phyloP scores from a whole-genome alignment of 2,888 invertebrate genomes.

The Meghimatium bilineatum region DNA sequence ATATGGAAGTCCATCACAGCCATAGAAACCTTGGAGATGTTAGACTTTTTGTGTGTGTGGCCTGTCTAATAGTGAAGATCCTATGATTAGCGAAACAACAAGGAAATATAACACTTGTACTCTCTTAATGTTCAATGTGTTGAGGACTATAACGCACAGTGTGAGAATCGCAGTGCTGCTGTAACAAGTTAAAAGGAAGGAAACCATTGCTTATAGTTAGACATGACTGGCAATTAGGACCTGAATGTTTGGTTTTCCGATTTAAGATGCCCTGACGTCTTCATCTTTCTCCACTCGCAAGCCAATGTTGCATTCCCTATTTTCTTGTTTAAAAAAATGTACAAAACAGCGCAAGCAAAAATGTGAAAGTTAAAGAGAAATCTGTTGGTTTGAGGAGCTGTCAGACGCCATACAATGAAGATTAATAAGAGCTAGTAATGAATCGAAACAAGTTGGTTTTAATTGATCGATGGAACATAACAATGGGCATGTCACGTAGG shows the following conservation, averaged over 20 bases:
- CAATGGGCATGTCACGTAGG: conserved; percentile 30
- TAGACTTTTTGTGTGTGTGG: too few relatives aligned
- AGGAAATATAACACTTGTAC: too few relatives aligned
- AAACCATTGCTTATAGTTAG: neutral
- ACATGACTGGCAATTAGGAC: neutral
- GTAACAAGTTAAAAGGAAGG: too few relatives aligned
- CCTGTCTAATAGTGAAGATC: too few relatives aligned
- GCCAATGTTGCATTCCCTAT: neutral
- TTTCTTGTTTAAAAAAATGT: too few relatives aligned
- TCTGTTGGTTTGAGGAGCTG: conserved; percentile 12
- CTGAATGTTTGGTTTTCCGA: neutral
- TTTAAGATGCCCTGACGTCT: neutral
- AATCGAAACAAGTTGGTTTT: conserved; percentile 39
- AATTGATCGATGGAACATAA: conserved; percentile 34
- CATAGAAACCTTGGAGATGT: too few relatives aligned
- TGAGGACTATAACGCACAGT: too few relatives aligned
- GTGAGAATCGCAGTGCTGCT: too few relatives aligned
- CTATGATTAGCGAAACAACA: too few relatives aligned
- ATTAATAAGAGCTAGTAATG: conserved; percentile 31
- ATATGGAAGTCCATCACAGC: too few relatives aligned
- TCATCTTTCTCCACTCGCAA: neutral
- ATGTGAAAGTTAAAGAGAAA: neutral
- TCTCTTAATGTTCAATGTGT: too few relatives aligned
- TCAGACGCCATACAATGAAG: conserved; percentile 24
- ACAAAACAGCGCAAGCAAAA: neutral